Base-by-base conservation (phyloP, 2,113 vertebrate species). In the Empidonax alnorum region DNA sequence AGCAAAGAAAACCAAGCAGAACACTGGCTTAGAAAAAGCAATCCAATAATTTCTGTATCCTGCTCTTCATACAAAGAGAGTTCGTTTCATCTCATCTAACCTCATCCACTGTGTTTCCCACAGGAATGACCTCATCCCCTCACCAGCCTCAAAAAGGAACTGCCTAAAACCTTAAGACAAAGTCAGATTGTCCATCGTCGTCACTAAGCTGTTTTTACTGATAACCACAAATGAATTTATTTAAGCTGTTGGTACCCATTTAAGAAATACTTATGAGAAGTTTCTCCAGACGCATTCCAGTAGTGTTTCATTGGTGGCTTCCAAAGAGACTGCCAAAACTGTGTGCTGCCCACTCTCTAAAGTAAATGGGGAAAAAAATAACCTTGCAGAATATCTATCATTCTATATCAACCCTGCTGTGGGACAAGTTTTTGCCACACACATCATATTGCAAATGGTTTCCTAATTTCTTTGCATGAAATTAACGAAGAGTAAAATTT, bases 401-500 rank as follows among this genome's bases (percentile, higher is more conserved):
- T 20, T 58, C 25, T 20, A 0, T 15, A 50, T 9, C n/a, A 42
- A 1, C 8, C 28, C n/a, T 15, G 10, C 3, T 37, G 8, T 35
- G 35, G 24, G n/a, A 11, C 3, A 1, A 12, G 1, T 14, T 81
- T 87, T 85, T 83, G n/a, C 41, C 9, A 2, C 24, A 27, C 42
- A 39, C 7, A 7, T 25, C 28, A 18, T 6, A 22, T 14, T 22
- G 17, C 13, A 46, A 74, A 67, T 2, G 23, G 5, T 71, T 72
- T 89, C 69, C 42, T n/a, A 10, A 79, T 52, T 52, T 46, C 14
- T 59, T 42, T 24, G 17, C 12, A 35, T 2, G 4, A 42, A 42
- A 21, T n/a, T 28, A 80, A 59, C 30, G 17, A 53, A 31, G 30
- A 55, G 14, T 17, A 65, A 75, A 82, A 47, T 20, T 47, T 44